Evolutionary conservation across 2,888 invertebrate species (phyloP).

Genomic region (Lycaena phlaeas): DNA sequence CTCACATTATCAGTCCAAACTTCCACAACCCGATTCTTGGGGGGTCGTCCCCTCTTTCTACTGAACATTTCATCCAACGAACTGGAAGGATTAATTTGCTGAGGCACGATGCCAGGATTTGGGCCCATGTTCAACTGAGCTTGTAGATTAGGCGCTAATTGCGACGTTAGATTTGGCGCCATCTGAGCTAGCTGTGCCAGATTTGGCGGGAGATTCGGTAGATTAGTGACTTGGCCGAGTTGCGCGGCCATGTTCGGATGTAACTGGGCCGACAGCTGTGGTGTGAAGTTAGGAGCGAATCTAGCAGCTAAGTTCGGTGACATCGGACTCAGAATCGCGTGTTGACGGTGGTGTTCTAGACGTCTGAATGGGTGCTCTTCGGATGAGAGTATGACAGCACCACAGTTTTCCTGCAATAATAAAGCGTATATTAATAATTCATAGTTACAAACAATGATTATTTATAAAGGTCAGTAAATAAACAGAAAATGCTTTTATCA

Average conservation of each 20-base stretch:
- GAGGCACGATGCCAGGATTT: slow-evolving; percentile 45
- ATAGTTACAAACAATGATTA: no score
- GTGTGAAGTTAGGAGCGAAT: slow-evolving; percentile 71
- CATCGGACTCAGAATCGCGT: slow-evolving; percentile 79
- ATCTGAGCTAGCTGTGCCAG: slow-evolving; percentile 63
- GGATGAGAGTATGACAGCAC: slow-evolving; percentile 81
- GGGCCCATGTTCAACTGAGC: slow-evolving; percentile 56
- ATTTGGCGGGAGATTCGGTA: slow-evolving; percentile 57
- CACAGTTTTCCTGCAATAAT: slow-evolving; percentile 79
- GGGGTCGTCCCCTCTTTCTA: slow-evolving; percentile 94
- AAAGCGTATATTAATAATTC: not conserved
- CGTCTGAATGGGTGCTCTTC: slow-evolving; percentile 85
- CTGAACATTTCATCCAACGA: slow-evolving; percentile 94
- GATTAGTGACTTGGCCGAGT: slow-evolving; percentile 52
- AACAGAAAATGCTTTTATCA: no score
- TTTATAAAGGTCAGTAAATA: no score
- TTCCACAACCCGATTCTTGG: slow-evolving; percentile 95
- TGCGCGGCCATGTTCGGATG: slow-evolving; percentile 67
- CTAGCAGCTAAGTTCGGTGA: slow-evolving; percentile 71
- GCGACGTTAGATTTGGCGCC: slow-evolving; percentile 55
- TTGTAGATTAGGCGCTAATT: slow-evolving; percentile 56
- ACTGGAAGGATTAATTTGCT: slow-evolving; percentile 71
- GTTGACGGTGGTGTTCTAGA: slow-evolving; percentile 89
- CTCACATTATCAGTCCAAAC: slow-evolving; percentile 89
- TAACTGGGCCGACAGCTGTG: slow-evolving; percentile 58